phyloP scores from a whole-genome alignment of 2,113 vertebrate genomes.

The Podilymbus podiceps region DNA sequence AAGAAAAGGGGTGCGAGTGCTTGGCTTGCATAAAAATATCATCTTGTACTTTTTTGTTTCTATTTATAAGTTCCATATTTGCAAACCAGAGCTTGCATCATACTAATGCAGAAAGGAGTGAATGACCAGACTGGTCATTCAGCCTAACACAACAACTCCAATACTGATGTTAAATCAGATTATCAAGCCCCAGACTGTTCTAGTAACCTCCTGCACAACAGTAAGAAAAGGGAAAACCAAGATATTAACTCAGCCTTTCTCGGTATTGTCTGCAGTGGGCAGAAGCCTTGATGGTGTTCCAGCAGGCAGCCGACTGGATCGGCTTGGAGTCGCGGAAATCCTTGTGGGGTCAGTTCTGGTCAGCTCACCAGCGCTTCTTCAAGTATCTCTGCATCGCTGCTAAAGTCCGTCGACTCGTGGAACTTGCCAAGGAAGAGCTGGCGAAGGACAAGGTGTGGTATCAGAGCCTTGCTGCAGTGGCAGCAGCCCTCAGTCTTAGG shows the following conservation, averaged over 20 bases:
- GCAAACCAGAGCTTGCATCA: neutral
- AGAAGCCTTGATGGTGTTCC: slow-evolving; percentile 89
- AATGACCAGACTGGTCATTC: neutral
- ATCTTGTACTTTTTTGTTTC: neutral
- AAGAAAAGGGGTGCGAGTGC: accelerated
- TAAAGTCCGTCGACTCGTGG: slow-evolving; percentile 91
- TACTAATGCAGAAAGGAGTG: neutral
- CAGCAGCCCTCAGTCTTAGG: accelerated
- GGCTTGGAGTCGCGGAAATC: slow-evolving; percentile 92
- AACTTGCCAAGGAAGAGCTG: slow-evolving; percentile 89
- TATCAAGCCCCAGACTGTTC: neutral
- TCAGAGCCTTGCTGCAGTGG: neutral
- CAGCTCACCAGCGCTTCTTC: slow-evolving; percentile 97
- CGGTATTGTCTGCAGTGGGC: slow-evolving; percentile 81
- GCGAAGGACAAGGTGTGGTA: slow-evolving; percentile 85
- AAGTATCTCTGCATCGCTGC: slow-evolving; percentile 98
- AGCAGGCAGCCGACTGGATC: slow-evolving; percentile 87
- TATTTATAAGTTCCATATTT: neutral
- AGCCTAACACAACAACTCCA: neutral
- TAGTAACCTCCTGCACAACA: neutral
- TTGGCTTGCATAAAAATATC: neutral
- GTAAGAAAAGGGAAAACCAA: neutral
- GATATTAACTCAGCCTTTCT: neutral
- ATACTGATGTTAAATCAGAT: neutral
- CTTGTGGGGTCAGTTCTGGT: slow-evolving; percentile 99